Conservation (phyloP, 1,140 invertebrate genomes). For the Potamilus streckersoni region DNA sequence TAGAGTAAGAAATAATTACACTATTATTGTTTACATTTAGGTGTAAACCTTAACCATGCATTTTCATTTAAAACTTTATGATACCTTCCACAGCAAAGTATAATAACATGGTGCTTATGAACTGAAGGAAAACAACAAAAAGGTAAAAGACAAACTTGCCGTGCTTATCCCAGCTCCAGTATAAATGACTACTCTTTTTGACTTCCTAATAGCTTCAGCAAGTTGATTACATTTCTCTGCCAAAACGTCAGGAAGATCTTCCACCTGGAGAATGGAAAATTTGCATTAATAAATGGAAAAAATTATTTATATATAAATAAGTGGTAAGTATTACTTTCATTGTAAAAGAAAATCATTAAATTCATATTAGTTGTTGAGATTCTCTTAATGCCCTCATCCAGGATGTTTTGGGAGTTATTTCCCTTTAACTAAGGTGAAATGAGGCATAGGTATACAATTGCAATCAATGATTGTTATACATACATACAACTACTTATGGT, state of each 20-base stretch:
- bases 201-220: conserved; percentile 80
- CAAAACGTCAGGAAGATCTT: conserved; percentile 78
- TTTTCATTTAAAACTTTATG: neutral
- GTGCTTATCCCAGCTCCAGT: conserved; percentile 98
- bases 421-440: neutral
- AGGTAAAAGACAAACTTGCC: conserved; percentile 17
- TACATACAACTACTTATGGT: neutral
- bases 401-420: neutral
- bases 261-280: conserved; percentile 22
- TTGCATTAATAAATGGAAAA: neutral
- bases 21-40: neutral
- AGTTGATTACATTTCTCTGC: conserved; percentile 82
- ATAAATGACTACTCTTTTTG: conserved; percentile 86
- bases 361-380: neutral
- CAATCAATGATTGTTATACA: neutral
- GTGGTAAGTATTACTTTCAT: too few species aligned
- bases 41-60: neutral
- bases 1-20: neutral
- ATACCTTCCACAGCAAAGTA: neutral
- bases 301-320: neutral
- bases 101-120: neutral
- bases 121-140: neutral
- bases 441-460: neutral
- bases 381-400: neutral
- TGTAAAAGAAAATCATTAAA: neutral